Evolutionary conservation across 2,113 vertebrate species (phyloP).

Genomic region (Cyphotilapia sp.): DNA sequence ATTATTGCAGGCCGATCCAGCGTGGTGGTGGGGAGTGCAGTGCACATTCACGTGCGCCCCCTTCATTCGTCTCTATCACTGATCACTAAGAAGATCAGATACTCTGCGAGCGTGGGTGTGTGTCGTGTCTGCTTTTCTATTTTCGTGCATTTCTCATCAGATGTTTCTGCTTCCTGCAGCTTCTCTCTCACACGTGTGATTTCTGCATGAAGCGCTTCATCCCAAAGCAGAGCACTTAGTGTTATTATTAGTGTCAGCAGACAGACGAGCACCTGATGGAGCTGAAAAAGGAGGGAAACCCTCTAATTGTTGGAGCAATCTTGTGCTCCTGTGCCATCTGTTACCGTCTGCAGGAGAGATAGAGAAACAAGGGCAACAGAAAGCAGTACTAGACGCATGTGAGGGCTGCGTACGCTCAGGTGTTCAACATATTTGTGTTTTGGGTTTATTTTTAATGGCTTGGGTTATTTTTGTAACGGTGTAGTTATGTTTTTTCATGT

Average conservation of each 20-base stretch:
- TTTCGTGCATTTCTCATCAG: not conserved
- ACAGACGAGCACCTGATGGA: slow-evolving; percentile 48
- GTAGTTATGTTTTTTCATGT: not conserved
- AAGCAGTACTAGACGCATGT: not conserved
- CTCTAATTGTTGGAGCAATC: slow-evolving; percentile 32
- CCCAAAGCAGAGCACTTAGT: not conserved
- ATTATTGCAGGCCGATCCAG: slow-evolving; percentile 49
- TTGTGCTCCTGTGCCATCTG: slow-evolving; percentile 42
- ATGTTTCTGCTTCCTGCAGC: not conserved
- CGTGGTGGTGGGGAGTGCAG: slow-evolving; percentile 26
- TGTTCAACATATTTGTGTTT: slow-evolving; percentile 17
- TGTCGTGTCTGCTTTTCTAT: not conserved
- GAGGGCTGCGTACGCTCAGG: slow-evolving; percentile 5
- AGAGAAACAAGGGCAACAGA: slow-evolving; percentile 47
- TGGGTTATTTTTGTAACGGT: slow-evolving; percentile 1
- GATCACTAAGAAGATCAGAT: slow-evolving; percentile 13
- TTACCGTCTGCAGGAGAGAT: slow-evolving; percentile 24
- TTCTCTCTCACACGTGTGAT: not conserved
- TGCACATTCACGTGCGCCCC: slow-evolving; percentile 40
- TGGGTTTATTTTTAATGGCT: not conserved
- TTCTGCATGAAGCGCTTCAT: not conserved
- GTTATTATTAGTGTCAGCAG: slow-evolving; percentile 39
- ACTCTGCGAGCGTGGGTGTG: not conserved
- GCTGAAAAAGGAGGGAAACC: slow-evolving; percentile 17
- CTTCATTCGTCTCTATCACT: slow-evolving; percentile 9